Percentiles rank a stretch among this genome's conserved stretches.
Evolutionary conservation across 2,797 vertebrate genomes (phyloP).

Genomic region (Rhinella marina): DNA sequence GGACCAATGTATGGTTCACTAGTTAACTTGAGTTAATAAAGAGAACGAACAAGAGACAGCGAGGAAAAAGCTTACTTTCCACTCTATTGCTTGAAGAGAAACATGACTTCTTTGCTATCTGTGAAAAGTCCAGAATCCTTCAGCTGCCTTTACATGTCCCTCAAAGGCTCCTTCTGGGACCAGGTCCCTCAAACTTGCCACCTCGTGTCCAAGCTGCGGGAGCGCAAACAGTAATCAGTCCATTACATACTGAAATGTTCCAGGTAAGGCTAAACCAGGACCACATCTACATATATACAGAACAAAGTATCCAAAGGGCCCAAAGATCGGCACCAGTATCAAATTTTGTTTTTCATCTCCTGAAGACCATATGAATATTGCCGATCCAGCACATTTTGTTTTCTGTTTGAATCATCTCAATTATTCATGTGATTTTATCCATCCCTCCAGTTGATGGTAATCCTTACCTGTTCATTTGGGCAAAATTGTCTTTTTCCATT

Average conservation of each 20-base stretch:
- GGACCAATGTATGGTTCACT: neutral
- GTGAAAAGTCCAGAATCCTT: slow-evolving; percentile 78
- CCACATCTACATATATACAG: neutral
- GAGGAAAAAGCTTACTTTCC: neutral
- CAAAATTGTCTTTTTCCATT: neutral
- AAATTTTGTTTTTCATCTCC: neutral
- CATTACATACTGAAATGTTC: slow-evolving; percentile 85
- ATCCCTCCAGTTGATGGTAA: too few relatives aligned
- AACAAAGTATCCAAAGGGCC: neutral
- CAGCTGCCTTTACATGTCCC: slow-evolving; percentile 77
- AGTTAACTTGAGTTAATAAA: neutral
- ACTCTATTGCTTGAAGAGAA: slow-evolving; percentile 16
- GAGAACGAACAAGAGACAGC: neutral
- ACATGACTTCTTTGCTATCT: slow-evolving; percentile 76
- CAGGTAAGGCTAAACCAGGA: slow-evolving; percentile 79
- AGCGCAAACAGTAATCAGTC: slow-evolving; percentile 81
- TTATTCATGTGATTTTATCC: neutral
- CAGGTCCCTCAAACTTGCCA: slow-evolving; percentile 89
- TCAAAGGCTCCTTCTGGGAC: slow-evolving; percentile 84
- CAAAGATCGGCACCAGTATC: neutral
- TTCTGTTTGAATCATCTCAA: neutral
- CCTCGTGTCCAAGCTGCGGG: slow-evolving; percentile 79
- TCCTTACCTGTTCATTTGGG: too few relatives aligned
- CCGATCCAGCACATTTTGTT: neutral
- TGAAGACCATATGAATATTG: neutral